Evolutionary conservation across 2,113 vertebrate species (phyloP).

Genomic region (Otocyon megalotis): DNA sequence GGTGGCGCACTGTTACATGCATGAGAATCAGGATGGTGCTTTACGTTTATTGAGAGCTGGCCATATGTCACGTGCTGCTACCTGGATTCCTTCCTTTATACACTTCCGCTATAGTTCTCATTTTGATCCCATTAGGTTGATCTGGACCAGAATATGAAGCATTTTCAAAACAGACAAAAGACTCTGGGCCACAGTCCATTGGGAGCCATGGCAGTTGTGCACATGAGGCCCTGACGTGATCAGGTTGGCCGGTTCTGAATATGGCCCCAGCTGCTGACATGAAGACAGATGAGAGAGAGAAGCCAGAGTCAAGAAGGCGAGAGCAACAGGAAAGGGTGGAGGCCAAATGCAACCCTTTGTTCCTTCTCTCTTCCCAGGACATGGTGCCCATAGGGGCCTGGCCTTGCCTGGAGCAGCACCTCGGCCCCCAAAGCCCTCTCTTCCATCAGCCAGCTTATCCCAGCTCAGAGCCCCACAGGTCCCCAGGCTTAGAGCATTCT

Average conservation of each 20-base stretch:
- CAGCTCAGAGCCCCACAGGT: background rate
- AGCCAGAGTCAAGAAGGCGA: background rate
- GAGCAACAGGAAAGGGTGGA: background rate
- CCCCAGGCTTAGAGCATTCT: background rate
- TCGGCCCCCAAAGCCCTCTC: background rate
- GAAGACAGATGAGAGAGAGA: background rate
- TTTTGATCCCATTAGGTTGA: background rate
- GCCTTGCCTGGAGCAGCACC: accelerated
- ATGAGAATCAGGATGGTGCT: accelerated
- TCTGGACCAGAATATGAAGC: background rate
- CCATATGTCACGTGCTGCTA: accelerated
- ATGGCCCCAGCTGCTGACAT: background rate
- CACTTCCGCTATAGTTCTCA: background rate
- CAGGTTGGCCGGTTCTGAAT: background rate
- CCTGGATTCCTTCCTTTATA: background rate
- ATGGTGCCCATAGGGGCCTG: background rate
- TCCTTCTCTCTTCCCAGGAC: background rate
- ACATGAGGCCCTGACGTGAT: background rate
- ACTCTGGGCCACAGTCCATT: background rate
- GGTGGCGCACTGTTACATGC: accelerated
- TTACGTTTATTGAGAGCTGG: background rate
- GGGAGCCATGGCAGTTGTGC: background rate
- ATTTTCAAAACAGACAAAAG: background rate
- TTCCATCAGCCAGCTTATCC: background rate
- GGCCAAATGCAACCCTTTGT: background rate